Base-by-base conservation (phyloP, 2,888 invertebrate genomes). In the Andrena hattorfiana region DNA sequence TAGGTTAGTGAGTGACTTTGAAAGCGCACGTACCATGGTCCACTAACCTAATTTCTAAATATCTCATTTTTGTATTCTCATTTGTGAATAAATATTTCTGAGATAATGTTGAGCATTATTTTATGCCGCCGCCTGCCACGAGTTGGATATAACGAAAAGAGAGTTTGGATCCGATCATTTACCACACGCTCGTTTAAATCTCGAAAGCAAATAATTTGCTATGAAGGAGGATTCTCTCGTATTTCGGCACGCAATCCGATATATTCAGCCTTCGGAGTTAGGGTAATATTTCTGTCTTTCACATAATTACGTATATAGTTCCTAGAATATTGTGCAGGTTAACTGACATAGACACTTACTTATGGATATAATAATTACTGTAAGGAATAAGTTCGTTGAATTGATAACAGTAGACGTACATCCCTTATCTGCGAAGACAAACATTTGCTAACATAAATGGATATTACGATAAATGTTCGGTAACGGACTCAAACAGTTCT, bases 21-120 rank as follows among this genome's bases (percentile, higher is more conserved):
- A 62, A 67, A n/a, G 49, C 42, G 26, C 6, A 42, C 30, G 42
- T 51, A 62, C 20, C 30, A 79, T 68, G 67, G 42, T 72, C 67
- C 56, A 79, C 49, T 77, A 83, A 81, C 76, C 76, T 77, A 48
- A 73, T 81, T 74, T 77, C 72, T 76, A 64, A 66, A 72, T 69
- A 72, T 69, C 72, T 64, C 59, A 71, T 77, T 49, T 76, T 83
- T 83, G 35, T 77, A 80, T 42, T 20, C 23, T 56, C 35, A 20
- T 60, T 75, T 49, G 63, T 68, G 67, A 67, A 56, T 71, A 74
- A 51, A 72, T 59, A 78, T 62, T 60, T 72, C 69, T 63, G 35
- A 35, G 20, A 77, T 54, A 77, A 92, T 92, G 92, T 87, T 87
- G 80, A 86, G 86, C 56, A 78, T 86, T 69, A 26, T 87, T 70